These are phyloP conservation scores for Xenus cinereus DNA, from an alignment of 2,113 vertebrate genomes.

Conservation along the genomic window DNA sequence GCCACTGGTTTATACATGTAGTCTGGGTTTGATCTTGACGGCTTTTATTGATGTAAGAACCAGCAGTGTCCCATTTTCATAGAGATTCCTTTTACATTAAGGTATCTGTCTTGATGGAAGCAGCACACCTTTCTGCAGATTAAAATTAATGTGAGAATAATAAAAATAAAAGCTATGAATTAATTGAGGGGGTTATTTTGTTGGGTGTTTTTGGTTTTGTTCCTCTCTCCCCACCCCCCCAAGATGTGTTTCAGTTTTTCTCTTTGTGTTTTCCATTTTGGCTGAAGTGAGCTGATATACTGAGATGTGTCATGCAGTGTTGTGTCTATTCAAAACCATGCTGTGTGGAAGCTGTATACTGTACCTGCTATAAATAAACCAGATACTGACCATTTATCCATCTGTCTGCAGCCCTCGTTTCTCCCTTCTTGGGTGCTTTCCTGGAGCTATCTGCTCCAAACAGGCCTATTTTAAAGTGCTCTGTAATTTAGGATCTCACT, in stretches of 20 bases:
- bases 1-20: background rate
- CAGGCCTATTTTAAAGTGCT: background rate
- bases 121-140: background rate
- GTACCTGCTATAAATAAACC: conserved; percentile 9
- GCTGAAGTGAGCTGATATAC: background rate
- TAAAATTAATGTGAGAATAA: background rate
- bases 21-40: background rate
- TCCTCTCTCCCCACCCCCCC: no score
- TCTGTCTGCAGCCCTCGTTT: background rate
- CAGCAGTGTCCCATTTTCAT: background rate
- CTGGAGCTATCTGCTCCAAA: background rate
- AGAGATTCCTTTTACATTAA: background rate
- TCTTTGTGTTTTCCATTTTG: background rate
- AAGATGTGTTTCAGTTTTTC: background rate
- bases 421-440: background rate
- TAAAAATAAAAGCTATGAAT: background rate
- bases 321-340: background rate
- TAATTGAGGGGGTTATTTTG: background rate
- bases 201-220: background rate
- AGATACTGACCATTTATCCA: background rate
- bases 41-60: background rate
- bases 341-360: background rate
- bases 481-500: background rate
- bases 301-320: background rate
- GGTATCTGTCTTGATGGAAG: background rate